phyloP scores from a whole-genome alignment of 2,888 invertebrate species.

The Nemotelus nigrinus region DNA sequence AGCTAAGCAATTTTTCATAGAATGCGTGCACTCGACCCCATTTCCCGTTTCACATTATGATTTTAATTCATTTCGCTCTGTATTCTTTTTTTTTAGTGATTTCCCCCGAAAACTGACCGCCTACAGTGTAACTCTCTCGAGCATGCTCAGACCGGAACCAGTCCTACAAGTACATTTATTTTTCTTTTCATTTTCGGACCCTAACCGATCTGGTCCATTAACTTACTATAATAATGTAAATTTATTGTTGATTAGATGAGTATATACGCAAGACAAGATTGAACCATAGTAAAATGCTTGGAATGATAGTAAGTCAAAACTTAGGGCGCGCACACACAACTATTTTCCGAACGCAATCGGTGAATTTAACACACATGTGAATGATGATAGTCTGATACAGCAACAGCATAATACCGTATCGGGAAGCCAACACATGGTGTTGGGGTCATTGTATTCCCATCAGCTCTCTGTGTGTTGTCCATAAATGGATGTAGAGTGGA shows the following conservation, averaged over 20 bases:
- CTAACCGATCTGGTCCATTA: slow-evolving; percentile 39
- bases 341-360: no score
- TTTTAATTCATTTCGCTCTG: background rate
- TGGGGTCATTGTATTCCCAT: no score
- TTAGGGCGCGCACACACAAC: background rate
- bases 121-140: no score
- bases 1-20: slow-evolving; percentile 5
- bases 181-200: slow-evolving; percentile 4
- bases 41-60: slow-evolving; percentile 25
- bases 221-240: slow-evolving; percentile 36
- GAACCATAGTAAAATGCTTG: background rate
- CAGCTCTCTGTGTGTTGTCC: no score
- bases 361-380: no score
- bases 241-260: slow-evolving; percentile 31
- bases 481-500: no score
- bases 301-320: slow-evolving; percentile 1
- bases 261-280: background rate
- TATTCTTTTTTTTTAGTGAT: no score
- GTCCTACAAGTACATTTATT: slow-evolving; percentile 12
- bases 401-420: no score
- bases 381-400: no score
- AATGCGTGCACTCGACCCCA: slow-evolving; percentile 41
- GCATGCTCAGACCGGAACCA: slow-evolving; percentile 17
- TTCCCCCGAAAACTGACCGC: no score
- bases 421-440: no score